phyloP scores from a whole-genome alignment of 92 coral and sea anemone genomes.

The Palythoa caribaeorum region DNA sequence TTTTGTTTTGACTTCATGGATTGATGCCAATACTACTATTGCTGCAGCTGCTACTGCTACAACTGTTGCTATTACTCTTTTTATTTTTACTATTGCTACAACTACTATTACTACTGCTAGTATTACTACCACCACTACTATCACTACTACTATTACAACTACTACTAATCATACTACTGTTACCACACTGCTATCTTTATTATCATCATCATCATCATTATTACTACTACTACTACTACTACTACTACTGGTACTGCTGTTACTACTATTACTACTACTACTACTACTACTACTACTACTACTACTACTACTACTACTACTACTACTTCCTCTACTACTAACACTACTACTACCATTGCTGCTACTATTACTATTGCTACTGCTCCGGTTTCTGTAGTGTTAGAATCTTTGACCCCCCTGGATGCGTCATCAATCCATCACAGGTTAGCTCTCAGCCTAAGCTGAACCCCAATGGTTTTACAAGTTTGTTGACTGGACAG shows the following conservation, averaged over 20 bases:
- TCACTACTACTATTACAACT: background rate
- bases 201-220: background rate
- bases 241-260: background rate
- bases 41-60: background rate
- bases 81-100: background rate
- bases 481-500: no score
- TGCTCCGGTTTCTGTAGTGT: no score
- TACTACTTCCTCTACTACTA: background rate
- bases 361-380: background rate
- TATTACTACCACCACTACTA: background rate
- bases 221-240: background rate
- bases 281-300: background rate
- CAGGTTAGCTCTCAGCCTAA: no score
- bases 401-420: no score
- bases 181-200: no score
- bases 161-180: no score
- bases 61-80: background rate
- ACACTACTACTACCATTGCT: background rate
- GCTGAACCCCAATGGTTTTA: background rate
- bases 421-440: no score
- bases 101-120: background rate
- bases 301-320: background rate
- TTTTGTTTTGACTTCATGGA: background rate
- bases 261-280: background rate
- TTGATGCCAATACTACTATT: background rate